A percentile compares a stretch with the other conserved stretches of the same genome.
phyloP scores from a whole-genome alignment of 2,888 invertebrate genomes.

The Ormyrus nitidulus region DNA sequence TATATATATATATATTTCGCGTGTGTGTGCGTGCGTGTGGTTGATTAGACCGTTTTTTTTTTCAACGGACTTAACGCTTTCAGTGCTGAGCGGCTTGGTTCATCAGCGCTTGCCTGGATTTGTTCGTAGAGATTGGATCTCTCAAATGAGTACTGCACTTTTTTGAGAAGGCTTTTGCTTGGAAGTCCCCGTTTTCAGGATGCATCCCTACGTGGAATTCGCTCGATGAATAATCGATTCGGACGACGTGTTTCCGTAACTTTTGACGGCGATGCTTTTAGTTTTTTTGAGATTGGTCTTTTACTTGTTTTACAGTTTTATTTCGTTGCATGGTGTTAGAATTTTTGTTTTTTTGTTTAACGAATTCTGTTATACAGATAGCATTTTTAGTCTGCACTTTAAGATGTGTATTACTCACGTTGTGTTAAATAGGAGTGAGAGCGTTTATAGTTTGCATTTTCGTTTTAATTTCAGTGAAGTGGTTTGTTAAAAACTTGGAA shows the following conservation, averaged over 20 bases:
- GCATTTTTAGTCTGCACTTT: no score
- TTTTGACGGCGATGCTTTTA: background rate
- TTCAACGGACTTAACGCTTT: conserved; percentile 52
- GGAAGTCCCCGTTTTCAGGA: background rate
- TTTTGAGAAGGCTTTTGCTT: conserved; percentile 36
- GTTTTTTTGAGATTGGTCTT: background rate
- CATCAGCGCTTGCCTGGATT: conserved; percentile 48
- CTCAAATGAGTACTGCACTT: conserved; percentile 48
- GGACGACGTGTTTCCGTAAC: background rate
- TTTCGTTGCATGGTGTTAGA: background rate
- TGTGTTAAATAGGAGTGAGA: no score
- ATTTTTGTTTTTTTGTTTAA: no score
- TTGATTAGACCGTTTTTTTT: conserved; percentile 8
- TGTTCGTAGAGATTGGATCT: conserved; percentile 53
- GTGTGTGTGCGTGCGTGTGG: background rate
- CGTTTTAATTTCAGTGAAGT: no score
- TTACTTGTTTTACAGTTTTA: background rate
- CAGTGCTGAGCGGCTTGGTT: conserved; percentile 52
- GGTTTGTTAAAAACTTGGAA: no score
- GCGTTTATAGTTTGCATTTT: no score
- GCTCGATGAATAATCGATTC: background rate
- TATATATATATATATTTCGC: no score
- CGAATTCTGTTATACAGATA: no score
- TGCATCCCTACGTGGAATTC: background rate
- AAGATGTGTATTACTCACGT: no score